phyloP scores from a whole-genome alignment of 2,888 invertebrate species.

The Limenitis camilla region DNA sequence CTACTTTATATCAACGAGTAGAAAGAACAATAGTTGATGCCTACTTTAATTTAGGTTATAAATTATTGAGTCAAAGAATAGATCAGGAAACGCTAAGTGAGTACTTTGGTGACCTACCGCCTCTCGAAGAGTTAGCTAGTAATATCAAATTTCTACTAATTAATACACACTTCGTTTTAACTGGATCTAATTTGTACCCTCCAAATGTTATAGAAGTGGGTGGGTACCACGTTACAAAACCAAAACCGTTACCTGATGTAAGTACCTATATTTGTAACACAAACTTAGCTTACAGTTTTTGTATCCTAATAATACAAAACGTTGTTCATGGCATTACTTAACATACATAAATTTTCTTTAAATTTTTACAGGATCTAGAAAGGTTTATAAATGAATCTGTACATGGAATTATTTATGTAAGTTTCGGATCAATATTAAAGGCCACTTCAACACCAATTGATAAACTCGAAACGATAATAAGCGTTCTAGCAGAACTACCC shows the following conservation, averaged over 20 bases:
- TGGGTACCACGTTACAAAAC: slow-evolving; percentile 69
- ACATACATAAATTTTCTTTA: too few relatives aligned
- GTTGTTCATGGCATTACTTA: too few relatives aligned
- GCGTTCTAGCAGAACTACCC: slow-evolving; percentile 76
- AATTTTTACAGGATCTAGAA: slow-evolving; percentile 58
- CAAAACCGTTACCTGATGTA: slow-evolving; percentile 20
- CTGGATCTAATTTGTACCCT: slow-evolving; percentile 71
- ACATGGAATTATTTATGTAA: slow-evolving; percentile 82
- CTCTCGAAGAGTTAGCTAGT: slow-evolving; percentile 66
- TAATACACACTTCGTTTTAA: slow-evolving; percentile 76
- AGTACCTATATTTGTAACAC: slow-evolving; percentile 1
- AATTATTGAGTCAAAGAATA: slow-evolving; percentile 41
- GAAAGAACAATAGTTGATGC: slow-evolving; percentile 39
- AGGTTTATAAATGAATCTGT: slow-evolving; percentile 77
- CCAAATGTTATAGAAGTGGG: slow-evolving; percentile 77
- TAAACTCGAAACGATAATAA: slow-evolving; percentile 74
- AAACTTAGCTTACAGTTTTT: too few relatives aligned
- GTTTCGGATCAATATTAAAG: slow-evolving; percentile 83
- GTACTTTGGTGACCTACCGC: slow-evolving; percentile 64
- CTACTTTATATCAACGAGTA: slow-evolving; percentile 47
- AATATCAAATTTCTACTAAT: slow-evolving; percentile 72
- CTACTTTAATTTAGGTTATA: slow-evolving; percentile 38
- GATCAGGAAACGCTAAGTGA: slow-evolving; percentile 30
- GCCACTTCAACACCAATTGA: slow-evolving; percentile 75
- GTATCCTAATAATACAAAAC: too few relatives aligned